Evolutionary conservation across 2,888 invertebrate genomes (phyloP), one percentile per base, ranked within the genome.

Genomic region (Autographa gamma): DNA sequence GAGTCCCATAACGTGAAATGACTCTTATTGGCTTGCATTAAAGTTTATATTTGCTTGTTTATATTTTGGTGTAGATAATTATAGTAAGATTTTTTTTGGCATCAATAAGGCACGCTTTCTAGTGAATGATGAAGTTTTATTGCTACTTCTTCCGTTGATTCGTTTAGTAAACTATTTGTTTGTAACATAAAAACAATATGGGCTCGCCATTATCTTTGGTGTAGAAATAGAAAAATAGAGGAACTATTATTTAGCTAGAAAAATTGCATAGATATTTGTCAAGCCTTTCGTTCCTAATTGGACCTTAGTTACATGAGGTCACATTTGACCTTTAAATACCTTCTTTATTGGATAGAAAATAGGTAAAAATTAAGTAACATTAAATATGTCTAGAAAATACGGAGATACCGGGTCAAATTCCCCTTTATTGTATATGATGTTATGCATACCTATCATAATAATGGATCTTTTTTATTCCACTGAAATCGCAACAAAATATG

Each of bases 81-180:
- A 73, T 41, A 67, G 48, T 69, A 70, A 38, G 69, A 56, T 69
- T 77, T 74, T 72, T 61, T 64, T 71, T 41, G 31, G 52, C 41
- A 52, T 54, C 31, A 72, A 66, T 19, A 58, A 66, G 32, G 61
- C 63, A 34, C 71, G 70, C 71, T 81, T 76, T 82, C 71, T 43
- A 67, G 65, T 74, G 48, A 74, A 70, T 69, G 60, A 61, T 73
- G 43, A 25, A 64, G 72, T 34, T 54, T 6, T 67, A 56, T 80
- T 60, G 25, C 71, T 43, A 16, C 61, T 62, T 59, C 58, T 25
- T 25, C 52, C 71, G 59, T 66, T 77, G 67, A 60, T 74, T 72
- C 19, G 43, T 71, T 63, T 54, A 72, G 63, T 60, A 31, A 60
- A 71, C 67, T 66, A 61, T 77, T 77, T 72, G 58, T 52, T 54